These are phyloP conservation scores for Centropyge bicolor DNA, from an alignment of 2,797 vertebrate species.

Conservation along the genomic window DNA sequence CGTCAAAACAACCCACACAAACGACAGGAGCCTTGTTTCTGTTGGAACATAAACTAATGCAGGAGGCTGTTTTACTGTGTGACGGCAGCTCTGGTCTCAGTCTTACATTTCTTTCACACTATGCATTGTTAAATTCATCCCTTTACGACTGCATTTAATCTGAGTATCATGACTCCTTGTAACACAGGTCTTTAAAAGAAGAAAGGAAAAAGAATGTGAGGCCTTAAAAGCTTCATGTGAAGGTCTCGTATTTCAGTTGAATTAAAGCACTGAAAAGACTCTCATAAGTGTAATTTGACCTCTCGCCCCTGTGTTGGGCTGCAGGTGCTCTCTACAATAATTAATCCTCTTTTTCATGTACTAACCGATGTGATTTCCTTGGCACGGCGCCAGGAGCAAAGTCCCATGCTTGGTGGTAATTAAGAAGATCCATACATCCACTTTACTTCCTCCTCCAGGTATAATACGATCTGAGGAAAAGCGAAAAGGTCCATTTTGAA, in stretches of 20 bases:
- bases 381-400: not conserved
- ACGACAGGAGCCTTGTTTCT: conserved; percentile 8
- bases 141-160: not conserved
- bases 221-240: not conserved
- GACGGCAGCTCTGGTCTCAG: not conserved
- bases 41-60: not conserved
- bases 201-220: not conserved
- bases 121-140: not conserved
- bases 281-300: conserved; percentile 6
- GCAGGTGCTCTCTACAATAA: not conserved
- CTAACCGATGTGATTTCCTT: conserved; percentile 13
- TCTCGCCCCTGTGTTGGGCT: not conserved
- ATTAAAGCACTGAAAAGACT: not conserved
- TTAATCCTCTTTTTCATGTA: conserved; percentile 1
- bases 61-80: not conserved
- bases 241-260: not conserved
- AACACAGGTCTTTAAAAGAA: not conserved
- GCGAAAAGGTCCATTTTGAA: not conserved
- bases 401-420: not conserved
- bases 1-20: not conserved
- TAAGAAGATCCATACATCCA: not conserved
- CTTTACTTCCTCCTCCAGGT: not conserved
- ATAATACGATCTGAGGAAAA: not conserved
- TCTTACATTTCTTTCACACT: too few species aligned
- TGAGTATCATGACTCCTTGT: not conserved